Evolutionary conservation across 1,140 invertebrate species (phyloP).

Genomic region (Pogonomyrmex barbatus): DNA sequence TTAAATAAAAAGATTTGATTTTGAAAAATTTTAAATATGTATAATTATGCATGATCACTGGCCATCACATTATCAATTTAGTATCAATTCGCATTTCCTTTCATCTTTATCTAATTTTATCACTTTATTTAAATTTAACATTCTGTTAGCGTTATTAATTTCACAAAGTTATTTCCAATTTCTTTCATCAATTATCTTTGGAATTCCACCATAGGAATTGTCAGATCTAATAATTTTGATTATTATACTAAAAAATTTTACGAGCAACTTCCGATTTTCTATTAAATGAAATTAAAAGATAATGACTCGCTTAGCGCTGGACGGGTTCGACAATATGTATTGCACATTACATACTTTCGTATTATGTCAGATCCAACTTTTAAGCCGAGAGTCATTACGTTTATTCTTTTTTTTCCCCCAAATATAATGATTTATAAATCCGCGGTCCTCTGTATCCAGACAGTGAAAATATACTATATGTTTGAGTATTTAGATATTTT

Average conservation of each 20-base stretch:
- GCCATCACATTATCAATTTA: not conserved
- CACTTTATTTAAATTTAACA: not conserved
- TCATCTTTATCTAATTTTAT: not conserved
- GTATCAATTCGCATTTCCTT: not conserved
- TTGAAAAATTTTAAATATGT: not conserved
- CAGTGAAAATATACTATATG: constrained; percentile 3
- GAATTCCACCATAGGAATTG: not conserved
- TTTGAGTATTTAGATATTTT: not conserved
- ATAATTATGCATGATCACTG: not conserved
- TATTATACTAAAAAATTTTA: constrained; percentile 14
- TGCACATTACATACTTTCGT: constrained; percentile 55
- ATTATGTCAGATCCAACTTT: constrained; percentile 19
- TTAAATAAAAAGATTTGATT: not conserved
- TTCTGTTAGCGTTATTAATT: not conserved
- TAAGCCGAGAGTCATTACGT: constrained; percentile 28
- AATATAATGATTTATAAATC: constrained; percentile 30
- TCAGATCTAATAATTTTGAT: constrained; percentile 28
- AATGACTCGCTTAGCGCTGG: constrained; percentile 36
- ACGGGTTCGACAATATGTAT: constrained; percentile 59
- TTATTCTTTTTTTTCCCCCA: not conserved
- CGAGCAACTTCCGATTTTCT: constrained; percentile 9
- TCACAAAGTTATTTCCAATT: not conserved
- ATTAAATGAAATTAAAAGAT: constrained; percentile 36
- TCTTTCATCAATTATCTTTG: not conserved
- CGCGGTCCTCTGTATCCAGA: not conserved